These are phyloP conservation scores for Bombycilla garrulus DNA, from an alignment of 2,113 vertebrate species.

Conservation along the genomic window DNA sequence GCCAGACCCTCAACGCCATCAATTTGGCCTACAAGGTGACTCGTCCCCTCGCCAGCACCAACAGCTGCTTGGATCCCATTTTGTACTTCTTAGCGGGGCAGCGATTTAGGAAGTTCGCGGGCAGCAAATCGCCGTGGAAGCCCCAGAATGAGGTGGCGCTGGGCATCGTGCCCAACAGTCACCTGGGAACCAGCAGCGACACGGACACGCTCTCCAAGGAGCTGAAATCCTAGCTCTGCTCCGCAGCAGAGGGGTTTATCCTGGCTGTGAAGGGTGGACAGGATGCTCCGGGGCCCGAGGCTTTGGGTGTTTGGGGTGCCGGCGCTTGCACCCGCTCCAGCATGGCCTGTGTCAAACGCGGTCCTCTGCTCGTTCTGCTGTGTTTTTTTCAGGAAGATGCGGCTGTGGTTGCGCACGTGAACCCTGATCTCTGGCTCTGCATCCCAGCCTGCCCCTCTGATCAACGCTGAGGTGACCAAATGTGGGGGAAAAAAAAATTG, in stretches of 20 bases:
- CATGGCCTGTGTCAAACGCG: accelerated
- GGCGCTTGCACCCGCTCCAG: not conserved
- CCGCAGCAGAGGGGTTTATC: not conserved
- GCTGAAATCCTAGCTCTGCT: conserved; percentile 5
- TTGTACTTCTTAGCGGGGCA: conserved; percentile 94
- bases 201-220: not conserved
- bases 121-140: not conserved
- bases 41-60: conserved; percentile 89
- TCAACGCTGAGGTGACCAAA: not conserved
- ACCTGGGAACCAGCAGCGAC: not conserved
- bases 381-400: not conserved
- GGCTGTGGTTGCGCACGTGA: not conserved
- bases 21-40: conserved; percentile 94
- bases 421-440: not conserved
- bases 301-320: not conserved
- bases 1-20: conserved; percentile 81
- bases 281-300: not conserved
- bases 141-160: not conserved
- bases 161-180: not conserved
- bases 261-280: not conserved
- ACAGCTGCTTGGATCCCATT: conserved; percentile 94
- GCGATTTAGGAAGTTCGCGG: conserved; percentile 71
- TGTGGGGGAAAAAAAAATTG: not conserved
- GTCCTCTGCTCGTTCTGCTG: not conserved
- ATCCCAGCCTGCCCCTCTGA: not conserved